Percentiles rank a stretch among this genome's conserved stretches.
Evolutionary conservation across 2,888 invertebrate genomes (phyloP).

Genomic region (Eudasyphora cyanicolor): DNA sequence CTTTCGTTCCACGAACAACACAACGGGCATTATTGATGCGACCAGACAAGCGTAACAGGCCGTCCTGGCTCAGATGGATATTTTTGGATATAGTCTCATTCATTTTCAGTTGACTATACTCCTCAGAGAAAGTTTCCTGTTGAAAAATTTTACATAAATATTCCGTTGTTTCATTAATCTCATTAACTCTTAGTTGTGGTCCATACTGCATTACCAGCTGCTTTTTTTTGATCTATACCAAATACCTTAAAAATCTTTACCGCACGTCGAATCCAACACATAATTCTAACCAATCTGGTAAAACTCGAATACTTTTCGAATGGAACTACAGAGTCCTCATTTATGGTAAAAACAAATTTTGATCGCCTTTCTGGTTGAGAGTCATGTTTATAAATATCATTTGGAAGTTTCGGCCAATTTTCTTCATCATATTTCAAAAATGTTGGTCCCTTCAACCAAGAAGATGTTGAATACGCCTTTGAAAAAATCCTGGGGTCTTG

Average conservation of each 20-base stretch:
- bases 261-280: too few relatives aligned
- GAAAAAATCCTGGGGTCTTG: constrained; percentile 35
- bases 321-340: too few relatives aligned
- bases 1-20: background rate
- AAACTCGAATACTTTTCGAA: constrained; percentile 47
- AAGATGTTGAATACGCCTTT: background rate
- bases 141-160: constrained; percentile 44
- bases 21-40: constrained; percentile 35
- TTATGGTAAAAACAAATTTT: too few relatives aligned
- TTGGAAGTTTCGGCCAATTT: too few relatives aligned
- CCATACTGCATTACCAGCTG: background rate
- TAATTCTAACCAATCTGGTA: too few relatives aligned
- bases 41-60: constrained; percentile 36
- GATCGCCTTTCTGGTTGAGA: too few relatives aligned
- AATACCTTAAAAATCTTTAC: too few relatives aligned
- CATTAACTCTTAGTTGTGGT: background rate
- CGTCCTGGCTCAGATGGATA: constrained; percentile 12
- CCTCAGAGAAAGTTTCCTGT: background rate
- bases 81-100: constrained; percentile 8
- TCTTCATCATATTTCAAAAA: too few relatives aligned
- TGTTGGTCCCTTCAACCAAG: background rate
- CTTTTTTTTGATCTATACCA: too few relatives aligned
- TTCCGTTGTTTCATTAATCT: constrained; percentile 32
- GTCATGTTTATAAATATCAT: too few relatives aligned
- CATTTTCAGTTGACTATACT: background rate